A percentile compares a stretch with the other conserved stretches of the same genome.
Conservation (phyloP, 1,140 invertebrate species). For the Drosophila truncata region DNA sequence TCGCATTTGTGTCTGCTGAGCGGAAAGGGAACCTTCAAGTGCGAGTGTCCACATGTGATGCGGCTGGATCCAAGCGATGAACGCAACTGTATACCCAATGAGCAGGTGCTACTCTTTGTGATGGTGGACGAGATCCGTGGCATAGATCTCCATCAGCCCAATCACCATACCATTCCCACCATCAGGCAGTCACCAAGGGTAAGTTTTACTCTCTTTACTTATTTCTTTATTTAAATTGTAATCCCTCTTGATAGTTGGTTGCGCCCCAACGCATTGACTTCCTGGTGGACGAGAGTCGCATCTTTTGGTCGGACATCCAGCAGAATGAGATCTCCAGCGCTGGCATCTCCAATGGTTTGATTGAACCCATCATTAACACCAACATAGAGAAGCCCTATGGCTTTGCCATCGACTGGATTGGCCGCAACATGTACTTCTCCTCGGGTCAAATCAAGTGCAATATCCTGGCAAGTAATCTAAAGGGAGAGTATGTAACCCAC, state of each 20-base stretch:
- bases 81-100: conserved; percentile 90
- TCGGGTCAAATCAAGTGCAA: conserved; percentile 85
- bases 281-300: conserved; percentile 87
- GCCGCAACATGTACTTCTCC: conserved; percentile 90
- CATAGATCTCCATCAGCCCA: conserved; percentile 91
- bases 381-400: conserved; percentile 87
- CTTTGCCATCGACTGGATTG: conserved; percentile 91
- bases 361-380: conserved; percentile 91
- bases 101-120: conserved; percentile 91
- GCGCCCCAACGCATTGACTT: conserved; percentile 90
- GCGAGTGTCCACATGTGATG: conserved; percentile 93
- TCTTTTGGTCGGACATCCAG: conserved; percentile 93
- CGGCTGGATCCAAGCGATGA: conserved; percentile 87
- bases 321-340: conserved; percentile 91
- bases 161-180: conserved; percentile 92
- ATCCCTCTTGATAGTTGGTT: conserved; percentile 85
- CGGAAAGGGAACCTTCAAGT: conserved; percentile 88
- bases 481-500: conserved; percentile 89
- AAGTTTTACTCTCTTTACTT: background rate
- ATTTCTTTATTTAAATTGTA: background rate
- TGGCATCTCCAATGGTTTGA: conserved; percentile 88
- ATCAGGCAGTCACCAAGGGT: conserved; percentile 88
- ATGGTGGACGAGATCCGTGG: conserved; percentile 92
- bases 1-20: conserved; percentile 91
- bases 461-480: conserved; percentile 90